Evolutionary conservation across 2,888 invertebrate genomes (phyloP).

Genomic region (Stenotaenia linearis): DNA sequence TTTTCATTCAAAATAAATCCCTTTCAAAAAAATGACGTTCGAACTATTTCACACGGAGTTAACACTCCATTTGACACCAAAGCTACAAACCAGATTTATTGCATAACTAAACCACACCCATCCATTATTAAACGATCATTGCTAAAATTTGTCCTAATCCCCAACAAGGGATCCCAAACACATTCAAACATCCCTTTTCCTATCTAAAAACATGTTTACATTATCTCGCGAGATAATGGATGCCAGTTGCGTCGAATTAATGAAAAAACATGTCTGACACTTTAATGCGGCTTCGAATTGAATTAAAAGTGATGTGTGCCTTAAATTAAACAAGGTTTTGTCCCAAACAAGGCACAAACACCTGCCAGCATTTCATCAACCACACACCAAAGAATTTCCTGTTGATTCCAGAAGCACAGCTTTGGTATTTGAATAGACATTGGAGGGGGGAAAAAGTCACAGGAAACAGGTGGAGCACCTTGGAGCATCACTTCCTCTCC

Average conservation of each 20-base stretch:
- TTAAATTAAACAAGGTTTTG: not conserved
- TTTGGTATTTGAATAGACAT: not conserved
- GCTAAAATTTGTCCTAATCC: too few species aligned
- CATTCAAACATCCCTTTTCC: not conserved
- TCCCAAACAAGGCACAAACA: slow-evolving; percentile 2
- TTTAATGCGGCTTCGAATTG: not conserved
- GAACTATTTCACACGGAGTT: too few species aligned
- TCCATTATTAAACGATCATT: too few species aligned
- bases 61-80: too few species aligned
- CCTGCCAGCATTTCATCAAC: slow-evolving; percentile 2
- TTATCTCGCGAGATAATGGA: not conserved
- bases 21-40: too few species aligned
- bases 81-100: too few species aligned
- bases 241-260: not conserved
- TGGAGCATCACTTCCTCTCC: not conserved
- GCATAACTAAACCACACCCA: too few species aligned
- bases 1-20: not conserved
- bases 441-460: not conserved
- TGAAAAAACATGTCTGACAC: not conserved
- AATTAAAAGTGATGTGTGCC: slow-evolving; percentile 8
- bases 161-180: too few species aligned
- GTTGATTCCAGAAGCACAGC: not conserved
- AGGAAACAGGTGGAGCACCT: not conserved
- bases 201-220: not conserved
- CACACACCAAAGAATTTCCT: not conserved